A percentile compares a stretch with the other conserved stretches of the same genome.
Evolutionary conservation across 1,140 invertebrate genomes (phyloP).

Genomic region (Conopomorpha cramerella): DNA sequence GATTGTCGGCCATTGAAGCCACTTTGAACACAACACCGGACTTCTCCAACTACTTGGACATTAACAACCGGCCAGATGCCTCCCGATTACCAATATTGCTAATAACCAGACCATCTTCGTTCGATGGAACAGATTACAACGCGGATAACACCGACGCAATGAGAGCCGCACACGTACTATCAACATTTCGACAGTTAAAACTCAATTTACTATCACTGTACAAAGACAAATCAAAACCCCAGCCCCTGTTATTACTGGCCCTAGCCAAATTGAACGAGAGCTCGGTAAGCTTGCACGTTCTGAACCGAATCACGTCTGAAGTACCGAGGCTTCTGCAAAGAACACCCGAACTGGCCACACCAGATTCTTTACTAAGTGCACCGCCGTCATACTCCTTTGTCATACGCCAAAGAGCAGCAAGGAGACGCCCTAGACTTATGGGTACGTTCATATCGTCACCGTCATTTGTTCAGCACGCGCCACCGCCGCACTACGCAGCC

Average conservation of each 20-base stretch:
- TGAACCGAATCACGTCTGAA: slow-evolving; percentile 3
- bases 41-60: no score
- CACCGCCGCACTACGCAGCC: slow-evolving; percentile 41
- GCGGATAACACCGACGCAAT: slow-evolving; percentile 1
- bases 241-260: no score
- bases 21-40: no score
- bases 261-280: slow-evolving; percentile 30
- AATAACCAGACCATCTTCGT: slow-evolving; percentile 3
- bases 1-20: no score
- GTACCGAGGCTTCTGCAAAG: background rate
- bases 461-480: slow-evolving; percentile 38
- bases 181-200: no score
- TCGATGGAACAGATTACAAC: no score
- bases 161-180: no score
- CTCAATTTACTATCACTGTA: no score
- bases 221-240: no score
- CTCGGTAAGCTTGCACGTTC: slow-evolving; percentile 7
- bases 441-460: slow-evolving; percentile 47
- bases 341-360: slow-evolving; percentile 22
- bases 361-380: slow-evolving; percentile 36
- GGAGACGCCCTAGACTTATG: slow-evolving; percentile 34
- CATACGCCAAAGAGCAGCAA: slow-evolving; percentile 31
- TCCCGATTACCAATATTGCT: slow-evolving; percentile 3
- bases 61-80: no score
- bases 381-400: slow-evolving; percentile 53